A percentile compares a stretch with the other conserved stretches of the same genome.
Evolutionary conservation across 1,140 invertebrate genomes (phyloP).

Genomic region (Sitophilus oryzae): DNA sequence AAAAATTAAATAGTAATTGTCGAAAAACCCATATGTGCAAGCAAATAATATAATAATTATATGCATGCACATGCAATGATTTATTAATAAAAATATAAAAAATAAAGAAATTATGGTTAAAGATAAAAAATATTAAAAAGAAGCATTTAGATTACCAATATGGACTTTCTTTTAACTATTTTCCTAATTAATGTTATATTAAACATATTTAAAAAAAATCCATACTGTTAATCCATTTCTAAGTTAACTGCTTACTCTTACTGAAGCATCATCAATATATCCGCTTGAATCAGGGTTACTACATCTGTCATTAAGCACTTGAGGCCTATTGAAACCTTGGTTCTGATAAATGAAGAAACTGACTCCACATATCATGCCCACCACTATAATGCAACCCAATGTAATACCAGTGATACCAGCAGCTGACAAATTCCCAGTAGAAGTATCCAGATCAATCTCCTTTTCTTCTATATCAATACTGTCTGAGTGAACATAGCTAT

Average conservation of each 20-base stretch:
- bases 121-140: too few relatives aligned
- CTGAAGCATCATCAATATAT: constrained; percentile 82
- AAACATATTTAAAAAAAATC: constrained; percentile 4
- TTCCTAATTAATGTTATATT: too few relatives aligned
- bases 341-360: constrained; percentile 70
- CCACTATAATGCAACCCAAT: constrained; percentile 58
- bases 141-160: background rate
- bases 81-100: too few relatives aligned
- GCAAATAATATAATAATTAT: too few relatives aligned
- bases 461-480: constrained; percentile 20
- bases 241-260: constrained; percentile 59
- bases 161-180: too few relatives aligned
- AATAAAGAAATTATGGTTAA: constrained; percentile 5
- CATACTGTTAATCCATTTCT: constrained; percentile 17
- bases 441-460: constrained; percentile 15
- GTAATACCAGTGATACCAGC: constrained; percentile 67
- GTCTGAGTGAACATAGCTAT: constrained; percentile 28
- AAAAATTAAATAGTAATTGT: too few relatives aligned
- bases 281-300: constrained; percentile 82
- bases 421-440: constrained; percentile 50
- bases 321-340: constrained; percentile 71
- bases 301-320: constrained; percentile 71
- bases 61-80: too few relatives aligned
- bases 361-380: constrained; percentile 60
- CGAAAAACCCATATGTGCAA: too few relatives aligned